Base-by-base conservation (phyloP, 2,113 vertebrate genomes). In the Parotia lawesii region DNA sequence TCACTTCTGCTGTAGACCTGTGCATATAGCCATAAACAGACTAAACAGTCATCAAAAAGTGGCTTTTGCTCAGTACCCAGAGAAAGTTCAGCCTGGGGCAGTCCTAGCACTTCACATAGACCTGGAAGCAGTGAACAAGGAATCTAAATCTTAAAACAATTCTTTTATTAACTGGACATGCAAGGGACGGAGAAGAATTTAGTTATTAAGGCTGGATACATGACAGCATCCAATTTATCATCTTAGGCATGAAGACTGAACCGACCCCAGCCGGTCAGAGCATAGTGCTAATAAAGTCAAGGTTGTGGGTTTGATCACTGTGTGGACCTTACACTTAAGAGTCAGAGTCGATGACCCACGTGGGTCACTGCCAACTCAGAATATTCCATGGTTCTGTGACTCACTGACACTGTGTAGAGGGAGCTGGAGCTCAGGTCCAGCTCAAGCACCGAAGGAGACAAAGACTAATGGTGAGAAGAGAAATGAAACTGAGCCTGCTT, bases 351-450 rank as follows among this genome's bases (percentile, higher is more conserved):
- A 29, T 50, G 83, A 67, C 37, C 37, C 37, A 15, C 15, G 27
- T 58, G 27, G 37, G 31, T 42, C 44, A 5, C 53, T 50, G 21
- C 37, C 40, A 50, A 5, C 25, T 42, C 11, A 60, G 33, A 58
- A 22, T 58, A 58, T 51, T 67, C 53, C 1, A 0, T 75, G 31
- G 27, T 44, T 76, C 14, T 18, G 9, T 40, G 22, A 69, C 70
- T 58, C 29, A 48, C 19, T 75, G 58, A 40, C 33, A 8, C 9
- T 22, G 7, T 13, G 18, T 19, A 67, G 35, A n/a, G 6, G 0
- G 0, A 85, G 20, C 5, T n/a, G 60, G 22, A 69, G 22, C 22
- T 85, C 5, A 3, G 5, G n/a, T 67, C 17, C 0, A 0, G 16
- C 48, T 14, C 48, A 69, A 76, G 15, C 16, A 22, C 8, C 0